phyloP scores from a whole-genome alignment of 2,797 vertebrate genomes.

The Arremon aurantiirostris region DNA sequence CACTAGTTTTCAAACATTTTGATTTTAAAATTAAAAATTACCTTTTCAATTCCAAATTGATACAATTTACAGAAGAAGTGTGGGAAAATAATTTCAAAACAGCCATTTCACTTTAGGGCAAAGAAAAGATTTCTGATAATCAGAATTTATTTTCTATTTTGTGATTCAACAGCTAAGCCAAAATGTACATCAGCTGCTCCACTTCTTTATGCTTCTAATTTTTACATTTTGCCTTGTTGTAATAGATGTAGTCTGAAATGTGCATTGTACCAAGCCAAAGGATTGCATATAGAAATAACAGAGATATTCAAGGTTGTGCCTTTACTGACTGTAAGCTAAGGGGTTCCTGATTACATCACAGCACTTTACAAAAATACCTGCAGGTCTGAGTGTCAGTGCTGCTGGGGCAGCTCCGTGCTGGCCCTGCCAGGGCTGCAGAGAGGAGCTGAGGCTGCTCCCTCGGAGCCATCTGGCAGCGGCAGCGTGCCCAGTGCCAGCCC shows the following conservation, averaged over 20 bases:
- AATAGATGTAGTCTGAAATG: not conserved
- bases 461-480: not conserved
- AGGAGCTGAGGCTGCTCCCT: not conserved
- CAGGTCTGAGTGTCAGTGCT: rapidly evolving
- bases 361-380: not conserved
- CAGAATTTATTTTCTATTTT: not conserved
- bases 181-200: not conserved
- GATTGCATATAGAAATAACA: not conserved
- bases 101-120: not conserved
- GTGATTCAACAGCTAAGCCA: not conserved
- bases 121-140: not conserved
- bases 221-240: not conserved
- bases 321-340: not conserved
- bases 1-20: not conserved
- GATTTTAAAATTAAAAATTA: not conserved
- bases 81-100: not conserved
- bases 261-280: not conserved
- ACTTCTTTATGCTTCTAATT: not conserved
- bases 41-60: not conserved
- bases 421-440: not conserved
- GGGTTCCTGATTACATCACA: not conserved
- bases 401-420: not conserved
- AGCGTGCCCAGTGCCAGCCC: not conserved
- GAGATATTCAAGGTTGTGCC: not conserved
- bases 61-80: not conserved